Conservation (phyloP, 2,113 vertebrate genomes). For the Mystacornis crossleyi region DNA sequence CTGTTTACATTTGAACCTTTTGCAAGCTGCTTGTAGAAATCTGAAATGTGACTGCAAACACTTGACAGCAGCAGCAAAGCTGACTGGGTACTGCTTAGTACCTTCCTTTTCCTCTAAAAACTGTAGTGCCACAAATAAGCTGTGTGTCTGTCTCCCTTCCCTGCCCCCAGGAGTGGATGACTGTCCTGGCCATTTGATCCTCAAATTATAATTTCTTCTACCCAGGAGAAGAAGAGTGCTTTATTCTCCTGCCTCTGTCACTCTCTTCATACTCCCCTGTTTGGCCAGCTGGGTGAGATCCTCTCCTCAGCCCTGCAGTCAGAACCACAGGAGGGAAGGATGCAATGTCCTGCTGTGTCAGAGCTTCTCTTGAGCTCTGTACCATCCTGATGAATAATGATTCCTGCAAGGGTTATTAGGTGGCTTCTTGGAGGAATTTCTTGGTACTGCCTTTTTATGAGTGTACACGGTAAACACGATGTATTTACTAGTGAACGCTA, state of each 20-base stretch:
- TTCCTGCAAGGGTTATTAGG: not conserved
- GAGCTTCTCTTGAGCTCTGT: not conserved
- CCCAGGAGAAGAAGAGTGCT: not conserved
- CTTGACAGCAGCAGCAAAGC: not conserved
- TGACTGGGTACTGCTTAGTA: not conserved
- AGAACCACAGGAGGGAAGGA: not conserved
- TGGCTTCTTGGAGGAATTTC: not conserved
- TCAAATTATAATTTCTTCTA: not conserved
- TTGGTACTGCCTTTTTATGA: not conserved
- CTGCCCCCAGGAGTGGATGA: not conserved
- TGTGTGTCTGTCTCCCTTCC: not conserved
- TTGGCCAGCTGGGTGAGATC: not conserved
- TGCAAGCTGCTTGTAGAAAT: not conserved
- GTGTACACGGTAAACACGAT: not conserved
- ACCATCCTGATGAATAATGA: not conserved
- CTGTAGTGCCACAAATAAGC: not conserved
- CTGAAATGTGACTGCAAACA: not conserved
- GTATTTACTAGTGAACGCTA: not conserved
- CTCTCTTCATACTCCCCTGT: not conserved
- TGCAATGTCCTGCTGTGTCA: not conserved
- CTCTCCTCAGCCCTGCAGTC: not conserved
- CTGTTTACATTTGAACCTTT: not conserved
- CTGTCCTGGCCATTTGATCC: not conserved
- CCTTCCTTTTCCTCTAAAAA: not conserved
- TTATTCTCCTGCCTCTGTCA: not conserved